Percentiles rank a stretch among this genome's conserved stretches.
These are phyloP conservation scores for Loxodonta africana DNA, from an alignment of 2,113 vertebrate genomes.

Conservation along the genomic window DNA sequence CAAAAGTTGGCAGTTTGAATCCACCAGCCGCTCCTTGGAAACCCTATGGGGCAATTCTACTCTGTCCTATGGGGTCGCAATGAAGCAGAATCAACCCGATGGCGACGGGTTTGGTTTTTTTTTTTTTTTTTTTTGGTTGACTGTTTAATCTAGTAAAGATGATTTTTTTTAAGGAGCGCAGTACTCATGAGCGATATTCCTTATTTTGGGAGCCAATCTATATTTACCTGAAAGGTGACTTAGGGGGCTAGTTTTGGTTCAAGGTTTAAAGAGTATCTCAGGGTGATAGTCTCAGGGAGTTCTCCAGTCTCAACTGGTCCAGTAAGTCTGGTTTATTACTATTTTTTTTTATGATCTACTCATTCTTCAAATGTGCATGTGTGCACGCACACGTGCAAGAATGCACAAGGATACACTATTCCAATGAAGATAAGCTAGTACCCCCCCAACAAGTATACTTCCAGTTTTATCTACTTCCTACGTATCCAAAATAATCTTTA, in stretches of 20 bases:
- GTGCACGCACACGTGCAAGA: accelerated
- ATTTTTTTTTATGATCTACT: background rate
- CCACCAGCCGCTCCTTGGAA: no score
- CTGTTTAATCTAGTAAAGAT: background rate
- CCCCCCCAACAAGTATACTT: background rate
- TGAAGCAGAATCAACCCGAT: no score
- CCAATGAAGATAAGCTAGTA: background rate
- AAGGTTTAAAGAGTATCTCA: background rate
- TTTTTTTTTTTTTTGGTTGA: background rate
- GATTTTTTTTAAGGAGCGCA: background rate
- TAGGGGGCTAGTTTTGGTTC: background rate
- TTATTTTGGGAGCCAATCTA: background rate
- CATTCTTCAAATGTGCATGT: background rate
- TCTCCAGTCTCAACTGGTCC: no score
- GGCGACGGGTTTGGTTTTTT: no score
- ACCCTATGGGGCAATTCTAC: no score
- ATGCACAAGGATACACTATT: background rate
- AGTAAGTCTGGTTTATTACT: no score
- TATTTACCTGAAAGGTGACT: background rate
- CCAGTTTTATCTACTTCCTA: background rate
- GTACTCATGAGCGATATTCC: background rate
- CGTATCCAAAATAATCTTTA: background rate
- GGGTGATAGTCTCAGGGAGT: background rate
- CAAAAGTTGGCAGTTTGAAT: no score
- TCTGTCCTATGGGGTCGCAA: no score